These are phyloP conservation scores for Triplophysa dalaica DNA, from an alignment of 2,113 vertebrate species.

Conservation along the genomic window DNA sequence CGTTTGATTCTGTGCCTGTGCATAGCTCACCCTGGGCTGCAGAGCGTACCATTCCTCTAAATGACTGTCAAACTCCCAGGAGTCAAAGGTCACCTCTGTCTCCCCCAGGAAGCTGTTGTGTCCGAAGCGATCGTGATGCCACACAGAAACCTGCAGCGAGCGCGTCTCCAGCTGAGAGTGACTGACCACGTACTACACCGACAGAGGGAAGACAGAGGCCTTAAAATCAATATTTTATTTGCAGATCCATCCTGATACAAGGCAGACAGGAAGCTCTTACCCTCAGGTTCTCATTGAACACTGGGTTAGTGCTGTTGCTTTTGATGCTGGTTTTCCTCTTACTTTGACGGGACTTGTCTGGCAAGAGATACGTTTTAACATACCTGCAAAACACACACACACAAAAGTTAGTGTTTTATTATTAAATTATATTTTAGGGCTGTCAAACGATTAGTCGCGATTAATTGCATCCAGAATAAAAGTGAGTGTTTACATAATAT, in stretches of 20 bases:
- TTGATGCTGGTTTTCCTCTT: slow-evolving; percentile 97
- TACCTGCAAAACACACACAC: slow-evolving; percentile 75
- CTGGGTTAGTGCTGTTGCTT: slow-evolving; percentile 86
- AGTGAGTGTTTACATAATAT: no score
- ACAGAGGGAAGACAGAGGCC: slow-evolving; percentile 48
- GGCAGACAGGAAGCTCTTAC: slow-evolving; percentile 64
- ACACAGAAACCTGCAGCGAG: slow-evolving; percentile 91
- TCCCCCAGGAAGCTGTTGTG: slow-evolving; percentile 94
- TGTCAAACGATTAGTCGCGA: no score
- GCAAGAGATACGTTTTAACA: slow-evolving; percentile 95
- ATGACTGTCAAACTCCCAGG: slow-evolving; percentile 91
- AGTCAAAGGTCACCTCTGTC: slow-evolving; percentile 92
- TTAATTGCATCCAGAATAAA: no score
- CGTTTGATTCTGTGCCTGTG: neutral
- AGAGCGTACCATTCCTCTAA: slow-evolving; percentile 88
- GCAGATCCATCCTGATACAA: neutral
- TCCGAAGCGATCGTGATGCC: slow-evolving; percentile 96
- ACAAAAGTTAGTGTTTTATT: no score
- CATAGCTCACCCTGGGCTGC: slow-evolving; percentile 83
- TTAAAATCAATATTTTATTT: slow-evolving; percentile 21
- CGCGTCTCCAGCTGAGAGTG: slow-evolving; percentile 94
- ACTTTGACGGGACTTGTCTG: slow-evolving; percentile 93
- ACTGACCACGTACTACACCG: slow-evolving; percentile 90
- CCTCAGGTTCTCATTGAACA: slow-evolving; percentile 92
- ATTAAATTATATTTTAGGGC: no score